phyloP scores from a whole-genome alignment of 2,888 invertebrate genomes.

The Temnothorax ravouxi region DNA sequence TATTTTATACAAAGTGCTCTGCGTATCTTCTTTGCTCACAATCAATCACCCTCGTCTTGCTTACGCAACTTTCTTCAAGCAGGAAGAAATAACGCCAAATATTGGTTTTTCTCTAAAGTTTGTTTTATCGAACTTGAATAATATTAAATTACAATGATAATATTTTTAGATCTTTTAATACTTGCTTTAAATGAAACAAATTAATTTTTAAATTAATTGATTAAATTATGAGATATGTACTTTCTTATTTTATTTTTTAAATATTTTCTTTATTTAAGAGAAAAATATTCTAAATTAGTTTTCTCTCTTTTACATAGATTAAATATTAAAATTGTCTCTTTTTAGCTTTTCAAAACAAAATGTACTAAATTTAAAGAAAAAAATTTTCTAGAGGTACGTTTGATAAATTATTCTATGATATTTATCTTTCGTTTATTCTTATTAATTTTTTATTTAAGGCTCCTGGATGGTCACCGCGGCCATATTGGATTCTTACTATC shows the following conservation, averaged over 20 bases:
- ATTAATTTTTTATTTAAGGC: too few relatives aligned
- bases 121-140: not conserved
- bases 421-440: too few relatives aligned
- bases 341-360: too few relatives aligned
- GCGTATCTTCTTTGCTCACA: not conserved
- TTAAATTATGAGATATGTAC: not conserved
- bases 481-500: too few relatives aligned
- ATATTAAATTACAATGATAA: not conserved
- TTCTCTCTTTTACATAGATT: too few relatives aligned
- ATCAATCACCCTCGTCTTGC: not conserved
- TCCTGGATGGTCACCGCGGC: too few relatives aligned
- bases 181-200: not conserved
- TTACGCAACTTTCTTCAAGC: not conserved
- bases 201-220: not conserved
- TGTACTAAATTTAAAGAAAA: too few relatives aligned
- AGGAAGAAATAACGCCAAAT: not conserved
- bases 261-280: not conserved
- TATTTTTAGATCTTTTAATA: constrained; percentile 2
- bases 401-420: too few relatives aligned
- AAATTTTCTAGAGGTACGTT: too few relatives aligned
- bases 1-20: constrained; percentile 82
- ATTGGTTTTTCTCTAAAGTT: not conserved
- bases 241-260: not conserved
- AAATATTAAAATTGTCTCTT: too few relatives aligned
- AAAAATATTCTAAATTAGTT: too few relatives aligned